A percentile compares a stretch with the other conserved stretches of the same genome.
phyloP scores from a whole-genome alignment of 1,140 invertebrate genomes.

The Hirudo medicinalis region DNA sequence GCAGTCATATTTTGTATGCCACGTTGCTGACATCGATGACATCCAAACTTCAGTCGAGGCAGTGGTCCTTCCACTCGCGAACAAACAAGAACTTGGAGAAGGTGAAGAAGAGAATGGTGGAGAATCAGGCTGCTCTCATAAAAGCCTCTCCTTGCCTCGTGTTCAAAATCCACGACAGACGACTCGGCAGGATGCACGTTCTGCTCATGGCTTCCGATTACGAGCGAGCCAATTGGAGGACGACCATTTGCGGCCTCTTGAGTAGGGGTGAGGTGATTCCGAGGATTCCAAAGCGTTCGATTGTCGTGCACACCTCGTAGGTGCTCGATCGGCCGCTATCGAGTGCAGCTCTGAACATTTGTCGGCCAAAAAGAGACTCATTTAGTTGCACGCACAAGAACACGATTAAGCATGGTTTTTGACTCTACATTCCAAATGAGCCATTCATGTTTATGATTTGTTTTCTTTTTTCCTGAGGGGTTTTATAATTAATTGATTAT shows the following conservation, averaged over 20 bases:
- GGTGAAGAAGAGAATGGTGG: constrained; percentile 70
- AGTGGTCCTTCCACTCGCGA: constrained; percentile 20
- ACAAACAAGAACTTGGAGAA: constrained; percentile 57
- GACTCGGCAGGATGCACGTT: constrained; percentile 50
- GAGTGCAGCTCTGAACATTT: too few species aligned
- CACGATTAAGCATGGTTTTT: too few species aligned
- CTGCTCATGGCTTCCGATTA: constrained; percentile 86
- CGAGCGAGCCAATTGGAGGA: constrained; percentile 80
- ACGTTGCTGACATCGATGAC: neutral
- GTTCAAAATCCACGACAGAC: constrained; percentile 57
- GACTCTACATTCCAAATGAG: too few species aligned
- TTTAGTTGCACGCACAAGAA: too few species aligned
- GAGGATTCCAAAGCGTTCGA: too few species aligned
- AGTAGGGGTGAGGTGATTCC: constrained; percentile 28
- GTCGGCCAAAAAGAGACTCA: too few species aligned
- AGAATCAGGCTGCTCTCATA: constrained; percentile 74
- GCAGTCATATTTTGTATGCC: too few species aligned
- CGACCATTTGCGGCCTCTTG: constrained; percentile 69
- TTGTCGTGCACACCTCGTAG: too few species aligned
- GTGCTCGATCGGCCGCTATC: too few species aligned
- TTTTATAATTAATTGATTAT: too few species aligned
- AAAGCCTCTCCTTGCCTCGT: constrained; percentile 75
- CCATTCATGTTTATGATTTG: too few species aligned
- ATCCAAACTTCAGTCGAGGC: neutral
- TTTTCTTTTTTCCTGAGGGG: too few species aligned